These are phyloP conservation scores for Sinotaia quadrata DNA, from an alignment of 2,888 invertebrate species.

Conservation along the genomic window DNA sequence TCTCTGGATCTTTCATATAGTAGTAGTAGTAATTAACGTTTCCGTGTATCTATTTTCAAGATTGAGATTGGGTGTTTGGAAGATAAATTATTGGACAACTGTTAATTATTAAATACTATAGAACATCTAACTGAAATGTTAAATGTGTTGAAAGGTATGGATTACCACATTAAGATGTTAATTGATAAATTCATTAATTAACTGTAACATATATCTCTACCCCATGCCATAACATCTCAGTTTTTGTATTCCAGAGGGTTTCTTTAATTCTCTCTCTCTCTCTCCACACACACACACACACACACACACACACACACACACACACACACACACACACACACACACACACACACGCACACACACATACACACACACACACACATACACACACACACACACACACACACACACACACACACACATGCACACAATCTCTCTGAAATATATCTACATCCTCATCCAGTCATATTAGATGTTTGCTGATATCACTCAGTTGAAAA, in stretches of 20 bases:
- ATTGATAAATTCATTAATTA: too few species aligned
- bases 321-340: constrained; percentile 1
- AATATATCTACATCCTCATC: background rate
- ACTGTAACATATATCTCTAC: too few species aligned
- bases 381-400: constrained; percentile 12
- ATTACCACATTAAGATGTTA: background rate
- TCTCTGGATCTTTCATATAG: too few species aligned
- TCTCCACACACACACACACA: constrained; percentile 2
- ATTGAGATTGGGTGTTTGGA: too few species aligned
- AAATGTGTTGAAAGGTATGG: background rate
- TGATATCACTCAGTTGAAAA: too few species aligned
- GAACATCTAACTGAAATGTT: background rate
- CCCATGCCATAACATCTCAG: too few species aligned
- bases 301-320: constrained; percentile 3
- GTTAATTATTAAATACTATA: background rate
- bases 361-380: constrained; percentile 10
- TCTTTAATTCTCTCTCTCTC: too few species aligned
- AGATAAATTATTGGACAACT: too few species aligned
- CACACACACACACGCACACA: constrained; percentile 6
- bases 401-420: constrained; percentile 3
- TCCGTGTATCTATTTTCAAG: too few species aligned
- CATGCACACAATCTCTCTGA: background rate
- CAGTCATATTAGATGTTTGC: background rate
- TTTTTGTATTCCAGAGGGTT: background rate
- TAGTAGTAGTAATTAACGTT: too few species aligned